Evolutionary conservation across 1,140 invertebrate genomes (phyloP), one percentile per base, ranked within the genome.

Genomic region (Cephus cinctus): DNA sequence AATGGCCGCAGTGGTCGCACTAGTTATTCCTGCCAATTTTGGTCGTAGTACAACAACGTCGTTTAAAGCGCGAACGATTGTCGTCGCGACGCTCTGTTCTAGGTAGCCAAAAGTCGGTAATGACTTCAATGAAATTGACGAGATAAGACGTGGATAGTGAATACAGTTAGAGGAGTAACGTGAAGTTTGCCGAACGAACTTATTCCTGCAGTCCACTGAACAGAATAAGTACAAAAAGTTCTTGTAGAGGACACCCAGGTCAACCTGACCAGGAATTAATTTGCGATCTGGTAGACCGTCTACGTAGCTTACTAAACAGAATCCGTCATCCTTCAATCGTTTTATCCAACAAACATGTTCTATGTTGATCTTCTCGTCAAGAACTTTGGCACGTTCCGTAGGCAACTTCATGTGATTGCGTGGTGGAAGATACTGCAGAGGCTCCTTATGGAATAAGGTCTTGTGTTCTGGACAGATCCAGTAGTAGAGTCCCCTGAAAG

Each of bases 301-400:
- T 11, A 76, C 75, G 46, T 82, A 83, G 39, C 79, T 81, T 0
- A 83, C 81, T 2, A 81, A 66, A 57, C 83, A 85, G 34, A 75
- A 65, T 1, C 81, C 82, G 50, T 72, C 64, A 61, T 77, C 73
- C 40, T 76, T 76, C 18, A 79, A 51, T 35, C 65, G 54, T 50
- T 52, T 56, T 0, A 41, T 23, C 56, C 55, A 64, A n/a, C 56
- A 65, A 5, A 42, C 9, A 18, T 60, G 56, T 5, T 61, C 32
- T 19, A 47, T 2, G 39, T 59, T 52, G 23, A 78, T 67, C 2
- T 70, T 49, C 14, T 69, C 64, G 42, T 70, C 65, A 3, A 80
- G 57, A 32, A 62, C 40, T 21, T 63, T 63, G 1, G 82, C 80
- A 16, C 78, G 63, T 53, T 78, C 40, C n/a, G 52, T 60, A 0